Percentiles rank a stretch among this genome's conserved stretches.
Evolutionary conservation across 2,888 invertebrate species (phyloP).

Genomic region (Tiliacea citrago): DNA sequence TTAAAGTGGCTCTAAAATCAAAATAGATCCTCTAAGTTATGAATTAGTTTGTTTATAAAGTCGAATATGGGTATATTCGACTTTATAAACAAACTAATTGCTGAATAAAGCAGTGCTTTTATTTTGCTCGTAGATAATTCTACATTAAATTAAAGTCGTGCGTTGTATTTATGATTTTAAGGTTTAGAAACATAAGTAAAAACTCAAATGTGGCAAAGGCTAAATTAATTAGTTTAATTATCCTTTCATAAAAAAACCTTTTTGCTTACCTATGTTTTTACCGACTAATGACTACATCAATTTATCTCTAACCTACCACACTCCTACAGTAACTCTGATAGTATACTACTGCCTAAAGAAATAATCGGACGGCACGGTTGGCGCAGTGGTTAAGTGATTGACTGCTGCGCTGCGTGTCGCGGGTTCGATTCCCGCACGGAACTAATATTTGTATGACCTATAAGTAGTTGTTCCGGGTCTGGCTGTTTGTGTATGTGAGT

Average conservation of each 20-base stretch:
- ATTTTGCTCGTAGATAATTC: neutral
- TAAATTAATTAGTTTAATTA: conserved; percentile 18
- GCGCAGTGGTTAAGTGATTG: too few relatives aligned
- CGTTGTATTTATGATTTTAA: neutral
- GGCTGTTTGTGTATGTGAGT: too few relatives aligned
- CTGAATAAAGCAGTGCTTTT: neutral
- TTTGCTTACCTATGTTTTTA: neutral
- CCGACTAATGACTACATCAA: neutral
- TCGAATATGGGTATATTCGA: too few relatives aligned
- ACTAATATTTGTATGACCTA: too few relatives aligned
- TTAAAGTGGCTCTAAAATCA: neutral
- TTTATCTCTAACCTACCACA: neutral
- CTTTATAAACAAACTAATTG: too few relatives aligned
- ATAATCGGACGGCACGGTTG: too few relatives aligned
- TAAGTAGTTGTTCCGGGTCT: too few relatives aligned
- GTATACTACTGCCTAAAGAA: neutral
- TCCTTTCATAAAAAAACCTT: neutral
- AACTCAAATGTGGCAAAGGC: neutral
- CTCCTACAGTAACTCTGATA: neutral
- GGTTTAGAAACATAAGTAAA: neutral
- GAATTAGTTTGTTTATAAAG: neutral
- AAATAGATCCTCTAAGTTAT: neutral
- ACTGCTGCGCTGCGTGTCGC: too few relatives aligned
- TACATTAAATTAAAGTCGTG: neutral
- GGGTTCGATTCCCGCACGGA: too few relatives aligned